Evolutionary conservation across 2,797 vertebrate species (phyloP).

Genomic region (Sebastes trivittatus): DNA sequence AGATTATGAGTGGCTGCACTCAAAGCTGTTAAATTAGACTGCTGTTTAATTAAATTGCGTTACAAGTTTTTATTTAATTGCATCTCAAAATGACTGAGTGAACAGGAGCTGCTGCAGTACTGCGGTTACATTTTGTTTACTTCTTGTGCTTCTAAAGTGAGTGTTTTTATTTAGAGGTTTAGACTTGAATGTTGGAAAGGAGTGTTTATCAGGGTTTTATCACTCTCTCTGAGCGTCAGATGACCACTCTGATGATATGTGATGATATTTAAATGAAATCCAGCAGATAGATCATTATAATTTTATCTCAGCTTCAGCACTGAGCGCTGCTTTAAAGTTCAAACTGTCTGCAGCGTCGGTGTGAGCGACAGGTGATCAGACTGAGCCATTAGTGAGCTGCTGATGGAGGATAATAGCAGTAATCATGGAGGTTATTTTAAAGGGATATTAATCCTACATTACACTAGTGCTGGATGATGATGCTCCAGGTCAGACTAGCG

Average conservation of each 20-base stretch:
- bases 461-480: not conserved
- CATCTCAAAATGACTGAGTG: too few relatives aligned
- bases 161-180: too few relatives aligned
- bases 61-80: too few relatives aligned
- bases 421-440: conserved; percentile 28
- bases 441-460: conserved; percentile 4
- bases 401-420: conserved; percentile 49
- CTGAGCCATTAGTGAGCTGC: conserved; percentile 13
- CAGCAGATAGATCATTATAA: not conserved
- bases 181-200: too few relatives aligned
- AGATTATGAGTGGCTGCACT: too few relatives aligned
- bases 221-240: not conserved
- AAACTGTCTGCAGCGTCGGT: not conserved
- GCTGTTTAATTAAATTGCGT: too few relatives aligned
- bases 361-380: conserved; percentile 26
- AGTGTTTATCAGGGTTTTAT: too few relatives aligned
- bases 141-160: too few relatives aligned
- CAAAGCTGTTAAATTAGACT: too few relatives aligned
- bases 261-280: not conserved
- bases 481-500: conserved; percentile 11
- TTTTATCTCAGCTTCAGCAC: not conserved
- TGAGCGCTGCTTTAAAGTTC: not conserved
- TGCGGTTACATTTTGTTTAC: too few relatives aligned
- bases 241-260: not conserved
- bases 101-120: too few relatives aligned